A percentile compares a stretch with the other conserved stretches of the same genome.
Evolutionary conservation across 2,113 vertebrate genomes (phyloP).

Genomic region (Galemys pyrenaicus): DNA sequence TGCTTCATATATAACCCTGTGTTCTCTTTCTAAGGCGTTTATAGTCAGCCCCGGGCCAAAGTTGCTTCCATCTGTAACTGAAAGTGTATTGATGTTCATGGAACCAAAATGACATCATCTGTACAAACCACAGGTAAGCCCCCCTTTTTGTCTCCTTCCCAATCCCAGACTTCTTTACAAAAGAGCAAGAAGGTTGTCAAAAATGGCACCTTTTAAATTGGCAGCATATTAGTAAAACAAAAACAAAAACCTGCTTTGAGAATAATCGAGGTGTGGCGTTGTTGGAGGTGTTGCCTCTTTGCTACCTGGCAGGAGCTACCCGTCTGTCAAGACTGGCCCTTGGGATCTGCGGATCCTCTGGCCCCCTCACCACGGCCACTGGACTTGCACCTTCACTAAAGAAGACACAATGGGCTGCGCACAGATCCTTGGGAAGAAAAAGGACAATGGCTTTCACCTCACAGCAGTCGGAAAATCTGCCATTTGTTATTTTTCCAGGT

Average conservation of each 20-base stretch:
- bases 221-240: conserved; percentile 52
- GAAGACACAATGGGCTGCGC: neutral
- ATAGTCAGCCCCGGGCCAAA: neutral
- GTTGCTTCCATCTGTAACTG: neutral
- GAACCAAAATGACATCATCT: neutral
- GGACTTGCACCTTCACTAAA: neutral
- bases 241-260: conserved; percentile 46
- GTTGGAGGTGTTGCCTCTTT: neutral
- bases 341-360: neutral
- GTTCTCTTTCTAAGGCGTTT: conserved; percentile 5
- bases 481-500: neutral
- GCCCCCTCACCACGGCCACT: neutral
- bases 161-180: conserved; percentile 31
- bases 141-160: neutral
- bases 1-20: neutral
- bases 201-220: conserved; percentile 67
- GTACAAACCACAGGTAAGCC: neutral
- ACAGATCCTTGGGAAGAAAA: neutral
- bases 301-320: conserved; percentile 58
- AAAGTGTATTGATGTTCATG: neutral
- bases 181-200: neutral
- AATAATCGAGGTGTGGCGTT: conserved; percentile 60
- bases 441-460: neutral
- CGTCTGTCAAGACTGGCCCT: neutral
- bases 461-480: neutral